Evolutionary conservation across 2,797 vertebrate species (phyloP), one percentile per base, ranked within the genome.

Genomic region (Cephalopachus bancanus): DNA sequence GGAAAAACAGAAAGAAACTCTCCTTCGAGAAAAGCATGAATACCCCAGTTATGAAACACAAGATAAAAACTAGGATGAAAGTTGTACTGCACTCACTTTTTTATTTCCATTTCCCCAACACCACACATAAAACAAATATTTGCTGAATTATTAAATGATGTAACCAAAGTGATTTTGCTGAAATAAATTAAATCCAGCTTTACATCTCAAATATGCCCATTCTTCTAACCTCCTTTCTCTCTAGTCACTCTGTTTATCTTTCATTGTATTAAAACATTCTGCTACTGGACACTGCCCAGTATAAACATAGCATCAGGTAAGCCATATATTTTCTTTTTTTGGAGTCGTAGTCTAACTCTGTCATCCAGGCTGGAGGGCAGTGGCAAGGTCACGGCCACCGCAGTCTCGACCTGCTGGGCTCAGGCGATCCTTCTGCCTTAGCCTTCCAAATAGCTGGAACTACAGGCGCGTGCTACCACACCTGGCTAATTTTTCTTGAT

Each of bases 51-150:
- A 65, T 60, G 22, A 59, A 64, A 95, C 55, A 93, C 4, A 89
- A 84, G 96, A 93, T 90, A 69, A 95, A 96, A 95, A 89, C 37
- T 72, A 93, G 71, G 71, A 59, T 55, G 12, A 86, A 92, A 91
- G 80, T 24, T 81, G 55, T 17, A 64, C 12, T 89, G 11, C 59
- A 24, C 71, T 33, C 53, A 60, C 37, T 93, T 71, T 74, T 33
- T 81, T 26, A 37, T 74, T 55, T 91, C 30, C 79, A 67, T 84
- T 88, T 81, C 53, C 53, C 53, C 64, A 89, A 57, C 10, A 71
- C 28, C 59, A 86, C n/a, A 84, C 14, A 92, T 8, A 44, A 14
- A 93, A 81, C 49, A 94, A 79, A 83, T 89, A 84, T 60, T 51
- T 75, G 51, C 24, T 62, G 37, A 95, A 79, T 81, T 88, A 92